phyloP scores from a whole-genome alignment of 1,140 invertebrate genomes.

The Drosophila bocki region DNA sequence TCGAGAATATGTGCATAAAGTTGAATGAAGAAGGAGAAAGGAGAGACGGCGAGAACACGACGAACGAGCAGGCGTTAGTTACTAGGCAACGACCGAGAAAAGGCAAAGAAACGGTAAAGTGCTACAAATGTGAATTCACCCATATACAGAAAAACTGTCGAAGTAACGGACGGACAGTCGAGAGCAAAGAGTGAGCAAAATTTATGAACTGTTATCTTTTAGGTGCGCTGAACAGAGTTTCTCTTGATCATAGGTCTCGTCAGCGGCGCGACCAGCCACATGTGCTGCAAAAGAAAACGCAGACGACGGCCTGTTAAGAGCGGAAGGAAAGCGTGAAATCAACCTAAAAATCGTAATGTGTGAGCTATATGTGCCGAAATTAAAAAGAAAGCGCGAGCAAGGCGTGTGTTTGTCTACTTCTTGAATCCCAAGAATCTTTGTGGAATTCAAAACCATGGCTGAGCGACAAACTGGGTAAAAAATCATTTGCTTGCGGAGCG shows the following conservation, averaged over 20 bases:
- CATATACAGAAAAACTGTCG: too few species aligned
- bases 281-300: too few species aligned
- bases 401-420: slow-evolving; percentile 1
- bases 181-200: not conserved
- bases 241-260: not conserved
- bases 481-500: not conserved
- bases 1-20: too few species aligned
- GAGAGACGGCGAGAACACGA: too few species aligned
- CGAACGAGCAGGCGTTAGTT: too few species aligned
- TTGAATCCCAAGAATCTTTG: not conserved
- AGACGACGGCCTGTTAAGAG: not conserved
- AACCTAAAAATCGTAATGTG: not conserved
- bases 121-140: too few species aligned
- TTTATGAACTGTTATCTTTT: not conserved
- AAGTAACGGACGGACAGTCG: not conserved
- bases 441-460: slow-evolving; percentile 8
- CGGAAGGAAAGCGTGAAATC: not conserved
- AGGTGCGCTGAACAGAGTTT: too few species aligned
- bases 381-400: not conserved
- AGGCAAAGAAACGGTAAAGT: too few species aligned
- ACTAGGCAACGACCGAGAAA: too few species aligned
- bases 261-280: not conserved
- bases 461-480: not conserved
- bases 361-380: not conserved
- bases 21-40: too few species aligned